Base-by-base conservation (phyloP, 1,140 invertebrate species). In the Leptoteleia sp. region DNA sequence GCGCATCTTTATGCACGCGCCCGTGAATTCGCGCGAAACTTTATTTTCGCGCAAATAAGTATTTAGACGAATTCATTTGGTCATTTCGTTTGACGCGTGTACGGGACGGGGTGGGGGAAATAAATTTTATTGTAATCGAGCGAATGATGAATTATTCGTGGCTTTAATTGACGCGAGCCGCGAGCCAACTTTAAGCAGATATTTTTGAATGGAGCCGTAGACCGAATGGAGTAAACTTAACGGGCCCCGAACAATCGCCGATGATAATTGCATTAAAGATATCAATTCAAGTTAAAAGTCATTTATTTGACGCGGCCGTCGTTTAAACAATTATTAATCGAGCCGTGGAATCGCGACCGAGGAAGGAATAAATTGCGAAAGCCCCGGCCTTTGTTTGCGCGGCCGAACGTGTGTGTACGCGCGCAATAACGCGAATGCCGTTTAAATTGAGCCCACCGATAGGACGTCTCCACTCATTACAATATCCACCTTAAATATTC, bases 1-100 rank as follows among this genome's bases (percentile, higher is more conserved):
- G n/a, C n/a, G n/a, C n/a, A n/a, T n/a, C n/a, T n/a, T n/a, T n/a
- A n/a, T n/a, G n/a, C n/a, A n/a, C n/a, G n/a, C n/a, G n/a, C 15
- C 12, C 50, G 13, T 27, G 12, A 45, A 54, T 57, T 70, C 27
- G 48, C 57, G 47, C 31, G 33, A 35, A 52, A 61, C 47, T 61
- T 71, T 59, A 3, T 61, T 62, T 64, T 55, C 47, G 16, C 12
- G 8, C 19, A 7, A 45, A 45, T 43, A 59, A 54, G 42, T 50
- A 54, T 54, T 67, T 67, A 54, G 38, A 61, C 40, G 61, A 67
- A 45, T 54, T 61, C 45, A 67, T 61, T 76, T 61, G 17, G 54
- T 17, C 16, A 31, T 67, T 57, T 35, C 54, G 50, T 76, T 67
- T 57, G 52, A 54, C 62, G 52, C 40, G 35, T n/a, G n/a, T n/a